These are phyloP conservation scores for Pantelozetes paolii DNA, from an alignment of 2,888 invertebrate genomes.

Conservation along the genomic window DNA sequence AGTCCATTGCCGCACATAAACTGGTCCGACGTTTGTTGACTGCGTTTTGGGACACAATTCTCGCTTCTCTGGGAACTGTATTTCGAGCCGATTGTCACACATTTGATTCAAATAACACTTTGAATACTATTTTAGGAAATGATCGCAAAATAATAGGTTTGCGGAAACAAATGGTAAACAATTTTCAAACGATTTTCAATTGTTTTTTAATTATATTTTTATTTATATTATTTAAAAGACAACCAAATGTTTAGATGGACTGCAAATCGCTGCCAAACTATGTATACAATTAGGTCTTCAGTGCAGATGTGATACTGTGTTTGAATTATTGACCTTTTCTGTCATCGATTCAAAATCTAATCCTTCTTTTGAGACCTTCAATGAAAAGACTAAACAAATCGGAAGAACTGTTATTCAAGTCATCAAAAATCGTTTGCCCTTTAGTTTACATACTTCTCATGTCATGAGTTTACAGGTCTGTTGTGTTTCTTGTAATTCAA, in stretches of 20 bases:
- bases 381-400: background rate
- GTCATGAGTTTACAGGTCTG: slow-evolving; percentile 80
- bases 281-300: slow-evolving; percentile 82
- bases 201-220: background rate
- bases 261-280: slow-evolving; percentile 84
- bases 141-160: background rate
- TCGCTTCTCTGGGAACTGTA: slow-evolving; percentile 24
- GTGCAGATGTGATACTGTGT: slow-evolving; percentile 81
- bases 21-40: slow-evolving; percentile 29
- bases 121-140: background rate
- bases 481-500: background rate
- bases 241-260: slow-evolving; percentile 68
- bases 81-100: background rate
- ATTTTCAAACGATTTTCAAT: background rate
- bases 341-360: background rate
- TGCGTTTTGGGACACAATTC: slow-evolving; percentile 34
- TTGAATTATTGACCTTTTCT: slow-evolving; percentile 54
- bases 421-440: slow-evolving; percentile 37
- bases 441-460: slow-evolving; percentile 74
- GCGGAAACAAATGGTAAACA: slow-evolving; percentile 26
- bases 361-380: background rate
- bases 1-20: background rate
- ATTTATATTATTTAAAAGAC: slow-evolving; percentile 55
- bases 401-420: background rate
- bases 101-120: background rate